Percentiles rank a stretch among this genome's conserved stretches.
Conservation (phyloP, 2,797 vertebrate species). For the Triplophysa yarkandensis region DNA sequence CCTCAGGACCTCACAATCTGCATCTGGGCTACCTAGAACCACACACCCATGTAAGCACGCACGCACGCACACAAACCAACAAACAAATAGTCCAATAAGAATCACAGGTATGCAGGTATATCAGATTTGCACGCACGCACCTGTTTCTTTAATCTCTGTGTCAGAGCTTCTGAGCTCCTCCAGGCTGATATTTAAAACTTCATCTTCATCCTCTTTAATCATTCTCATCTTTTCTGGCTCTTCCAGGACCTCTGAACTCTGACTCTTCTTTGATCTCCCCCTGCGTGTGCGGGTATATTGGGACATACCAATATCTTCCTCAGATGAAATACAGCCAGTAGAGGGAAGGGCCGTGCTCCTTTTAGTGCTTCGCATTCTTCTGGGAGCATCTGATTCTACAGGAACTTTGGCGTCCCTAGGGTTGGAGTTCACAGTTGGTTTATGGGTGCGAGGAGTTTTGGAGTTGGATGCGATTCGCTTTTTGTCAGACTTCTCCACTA, state of each 20-base stretch:
- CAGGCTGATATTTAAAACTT: slow-evolving; percentile 73
- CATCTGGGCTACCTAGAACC: slow-evolving; percentile 41
- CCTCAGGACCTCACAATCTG: slow-evolving; percentile 79
- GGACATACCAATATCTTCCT: slow-evolving; percentile 61
- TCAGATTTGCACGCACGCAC: slow-evolving; percentile 39
- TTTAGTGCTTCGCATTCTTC: slow-evolving; percentile 60
- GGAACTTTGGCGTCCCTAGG: background rate
- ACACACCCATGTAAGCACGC: too few species aligned
- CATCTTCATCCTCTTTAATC: slow-evolving; percentile 73
- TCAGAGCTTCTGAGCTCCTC: slow-evolving; percentile 77
- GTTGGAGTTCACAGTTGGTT: slow-evolving; percentile 14
- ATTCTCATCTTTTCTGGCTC: slow-evolving; percentile 80
- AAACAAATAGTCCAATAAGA: background rate
- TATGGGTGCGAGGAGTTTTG: slow-evolving; percentile 50
- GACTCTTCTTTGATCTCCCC: slow-evolving; percentile 61
- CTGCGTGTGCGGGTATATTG: slow-evolving; percentile 55
- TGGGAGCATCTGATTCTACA: slow-evolving; percentile 52
- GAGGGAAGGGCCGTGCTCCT: slow-evolving; percentile 51
- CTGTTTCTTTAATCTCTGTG: slow-evolving; percentile 64
- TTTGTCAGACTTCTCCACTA: slow-evolving; percentile 58
- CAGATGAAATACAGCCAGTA: slow-evolving; percentile 53
- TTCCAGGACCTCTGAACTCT: slow-evolving; percentile 47
- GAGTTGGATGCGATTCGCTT: slow-evolving; percentile 52
- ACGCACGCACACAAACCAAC: too few species aligned
- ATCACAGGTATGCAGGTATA: background rate